Percentiles rank a stretch among this genome's conserved stretches.
Evolutionary conservation across 2,113 vertebrate genomes (phyloP).

Genomic region (Pteropus alecto): DNA sequence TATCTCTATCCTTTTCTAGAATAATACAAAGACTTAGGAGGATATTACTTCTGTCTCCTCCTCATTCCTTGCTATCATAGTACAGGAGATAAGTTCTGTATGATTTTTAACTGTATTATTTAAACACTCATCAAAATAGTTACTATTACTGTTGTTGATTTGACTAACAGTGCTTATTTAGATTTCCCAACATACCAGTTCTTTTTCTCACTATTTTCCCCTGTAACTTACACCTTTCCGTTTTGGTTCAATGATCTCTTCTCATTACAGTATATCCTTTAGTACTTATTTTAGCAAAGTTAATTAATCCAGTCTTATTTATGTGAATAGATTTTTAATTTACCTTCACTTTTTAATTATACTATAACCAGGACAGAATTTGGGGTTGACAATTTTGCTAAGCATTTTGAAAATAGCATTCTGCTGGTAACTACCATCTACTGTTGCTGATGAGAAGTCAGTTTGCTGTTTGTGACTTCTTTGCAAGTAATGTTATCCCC

Average conservation of each 20-base stretch:
- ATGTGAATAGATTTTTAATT: neutral
- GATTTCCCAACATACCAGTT: neutral
- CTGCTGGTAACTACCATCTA: neutral
- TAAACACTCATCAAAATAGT: neutral
- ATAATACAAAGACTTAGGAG: neutral
- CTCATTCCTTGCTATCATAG: neutral
- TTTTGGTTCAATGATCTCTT: slow-evolving; percentile 12
- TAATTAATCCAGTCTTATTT: neutral
- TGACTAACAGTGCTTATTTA: neutral
- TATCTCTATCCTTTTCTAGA: neutral
- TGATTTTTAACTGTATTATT: neutral
- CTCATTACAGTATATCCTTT: neutral
- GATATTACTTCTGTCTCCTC: neutral
- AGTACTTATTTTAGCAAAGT: neutral
- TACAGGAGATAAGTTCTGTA: neutral
- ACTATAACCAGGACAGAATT: neutral
- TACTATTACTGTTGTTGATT: neutral
- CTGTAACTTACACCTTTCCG: neutral
- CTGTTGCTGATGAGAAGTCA: neutral
- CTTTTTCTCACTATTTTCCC: neutral
- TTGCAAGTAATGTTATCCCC: neutral
- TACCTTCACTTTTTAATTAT: neutral
- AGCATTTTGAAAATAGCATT: neutral
- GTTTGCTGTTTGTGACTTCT: neutral
- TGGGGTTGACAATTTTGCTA: neutral